Evolutionary conservation across 1,140 invertebrate species (phyloP).

Genomic region (Archivesica marissinica): DNA sequence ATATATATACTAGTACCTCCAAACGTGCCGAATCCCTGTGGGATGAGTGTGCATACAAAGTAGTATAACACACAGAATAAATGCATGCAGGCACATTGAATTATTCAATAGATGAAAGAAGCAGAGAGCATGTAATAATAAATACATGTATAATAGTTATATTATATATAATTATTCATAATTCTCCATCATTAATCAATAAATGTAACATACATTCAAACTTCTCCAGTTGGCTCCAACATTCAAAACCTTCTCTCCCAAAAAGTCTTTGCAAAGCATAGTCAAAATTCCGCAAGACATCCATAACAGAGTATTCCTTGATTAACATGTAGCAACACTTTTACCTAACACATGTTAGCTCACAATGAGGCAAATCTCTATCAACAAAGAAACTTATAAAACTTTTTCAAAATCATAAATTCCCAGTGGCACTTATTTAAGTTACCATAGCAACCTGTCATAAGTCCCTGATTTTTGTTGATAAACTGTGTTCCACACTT

Average conservation of each 20-base stretch:
- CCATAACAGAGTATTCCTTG: constrained; percentile 35
- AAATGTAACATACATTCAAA: constrained; percentile 25
- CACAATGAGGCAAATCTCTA: constrained; percentile 40
- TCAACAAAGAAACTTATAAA: constrained; percentile 65
- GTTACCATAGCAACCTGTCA: constrained; percentile 62
- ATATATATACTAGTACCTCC: too few relatives aligned
- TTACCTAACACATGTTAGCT: constrained; percentile 26
- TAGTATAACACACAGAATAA: too few relatives aligned
- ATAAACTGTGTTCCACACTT: constrained; percentile 45
- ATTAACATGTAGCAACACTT: not conserved
- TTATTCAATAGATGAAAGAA: too few relatives aligned
- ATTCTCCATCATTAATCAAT: not conserved
- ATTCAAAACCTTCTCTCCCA: constrained; percentile 20
- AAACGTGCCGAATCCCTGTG: too few relatives aligned
- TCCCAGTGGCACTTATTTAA: constrained; percentile 60
- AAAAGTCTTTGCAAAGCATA: constrained; percentile 17
- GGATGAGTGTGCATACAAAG: too few relatives aligned
- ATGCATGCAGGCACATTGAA: too few relatives aligned
- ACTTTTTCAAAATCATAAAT: constrained; percentile 63
- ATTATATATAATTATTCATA: not conserved
- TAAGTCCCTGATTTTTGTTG: constrained; percentile 64
- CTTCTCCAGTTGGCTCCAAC: constrained; percentile 37
- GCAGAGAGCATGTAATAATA: too few relatives aligned
- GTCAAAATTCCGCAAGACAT: constrained; percentile 45
- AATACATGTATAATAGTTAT: too few relatives aligned